Evolutionary conservation across 2,797 vertebrate genomes (phyloP).

Genomic region (Xenops minutus): DNA sequence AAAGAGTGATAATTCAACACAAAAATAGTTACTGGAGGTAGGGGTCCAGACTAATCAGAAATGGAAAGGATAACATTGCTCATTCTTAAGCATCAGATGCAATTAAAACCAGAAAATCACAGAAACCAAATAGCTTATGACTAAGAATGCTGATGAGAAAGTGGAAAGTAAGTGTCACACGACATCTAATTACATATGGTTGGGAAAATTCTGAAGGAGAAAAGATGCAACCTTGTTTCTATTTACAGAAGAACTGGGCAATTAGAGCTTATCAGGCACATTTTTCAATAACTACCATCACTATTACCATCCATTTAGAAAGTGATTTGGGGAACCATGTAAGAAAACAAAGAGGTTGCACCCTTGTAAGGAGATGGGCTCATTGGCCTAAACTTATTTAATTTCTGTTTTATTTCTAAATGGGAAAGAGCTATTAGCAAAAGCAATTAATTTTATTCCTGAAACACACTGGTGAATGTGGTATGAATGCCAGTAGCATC

Average conservation of each 20-base stretch:
- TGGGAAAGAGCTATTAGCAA: neutral
- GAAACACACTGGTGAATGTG: neutral
- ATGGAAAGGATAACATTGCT: neutral
- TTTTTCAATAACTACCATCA: neutral
- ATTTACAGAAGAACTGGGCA: neutral
- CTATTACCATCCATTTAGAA: neutral
- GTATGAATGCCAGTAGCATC: neutral
- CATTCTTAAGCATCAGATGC: neutral
- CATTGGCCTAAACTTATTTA: neutral
- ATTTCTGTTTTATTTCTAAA: neutral
- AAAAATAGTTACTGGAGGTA: neutral
- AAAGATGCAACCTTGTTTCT: neutral
- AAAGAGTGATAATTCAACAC: neutral
- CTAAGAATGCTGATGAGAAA: neutral
- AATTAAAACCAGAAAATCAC: conserved; percentile 27
- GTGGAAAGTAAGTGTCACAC: neutral
- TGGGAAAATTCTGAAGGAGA: neutral
- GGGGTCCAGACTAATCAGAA: neutral
- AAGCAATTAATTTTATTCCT: neutral
- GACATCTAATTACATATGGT: neutral
- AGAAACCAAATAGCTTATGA: neutral
- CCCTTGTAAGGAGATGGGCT: neutral
- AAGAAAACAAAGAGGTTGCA: neutral
- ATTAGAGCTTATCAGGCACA: neutral
- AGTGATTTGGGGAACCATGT: neutral